Conservation (phyloP, 2,888 invertebrate species). For the Meloe dianella region DNA sequence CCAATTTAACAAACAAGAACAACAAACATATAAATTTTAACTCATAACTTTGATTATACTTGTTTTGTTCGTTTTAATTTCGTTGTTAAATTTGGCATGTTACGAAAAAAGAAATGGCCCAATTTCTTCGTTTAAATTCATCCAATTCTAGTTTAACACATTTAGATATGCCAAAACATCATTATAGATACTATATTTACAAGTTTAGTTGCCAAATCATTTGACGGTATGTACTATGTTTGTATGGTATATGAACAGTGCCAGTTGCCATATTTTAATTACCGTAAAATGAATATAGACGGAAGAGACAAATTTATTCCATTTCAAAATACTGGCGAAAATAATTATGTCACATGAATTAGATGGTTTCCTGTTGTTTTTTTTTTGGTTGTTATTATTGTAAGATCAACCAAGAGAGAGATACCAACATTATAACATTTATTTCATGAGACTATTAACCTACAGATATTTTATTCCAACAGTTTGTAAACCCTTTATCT, state of each 20-base stretch:
- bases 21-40: not conserved
- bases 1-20: not conserved
- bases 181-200: constrained; percentile 9
- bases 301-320: constrained; percentile 2
- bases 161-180: not conserved
- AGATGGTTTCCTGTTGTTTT: not conserved
- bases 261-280: constrained; percentile 40
- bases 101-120: constrained; percentile 1
- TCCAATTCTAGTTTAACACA: not conserved
- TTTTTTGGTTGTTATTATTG: constrained; percentile 3
- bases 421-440: not conserved
- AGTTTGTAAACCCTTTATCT: not conserved
- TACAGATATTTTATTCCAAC: not conserved
- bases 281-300: constrained; percentile 42
- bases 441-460: not conserved
- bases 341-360: constrained; percentile 19
- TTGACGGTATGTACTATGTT: not conserved
- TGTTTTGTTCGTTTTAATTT: not conserved
- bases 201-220: constrained; percentile 20
- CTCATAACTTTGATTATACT: not conserved
- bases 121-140: not conserved
- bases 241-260: constrained; percentile 36
- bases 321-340: constrained; percentile 21
- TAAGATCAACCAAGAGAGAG: not conserved
- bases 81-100: not conserved